A percentile compares a stretch with the other conserved stretches of the same genome.
These are phyloP conservation scores for Drosophila bocqueti DNA, from an alignment of 1,140 invertebrate genomes.

Conservation along the genomic window DNA sequence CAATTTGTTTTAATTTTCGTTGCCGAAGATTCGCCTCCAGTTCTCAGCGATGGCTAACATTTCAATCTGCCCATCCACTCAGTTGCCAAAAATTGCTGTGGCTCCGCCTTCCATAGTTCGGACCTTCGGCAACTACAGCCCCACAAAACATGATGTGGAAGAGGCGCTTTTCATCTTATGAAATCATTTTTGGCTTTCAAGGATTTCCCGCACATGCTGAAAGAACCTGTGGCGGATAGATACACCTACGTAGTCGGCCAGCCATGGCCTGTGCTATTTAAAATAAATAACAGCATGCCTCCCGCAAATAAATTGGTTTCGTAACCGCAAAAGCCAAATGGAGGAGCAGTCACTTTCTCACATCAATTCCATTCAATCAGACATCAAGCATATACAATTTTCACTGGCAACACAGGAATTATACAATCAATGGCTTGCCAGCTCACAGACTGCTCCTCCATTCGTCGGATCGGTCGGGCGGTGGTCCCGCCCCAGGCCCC, in stretches of 20 bases:
- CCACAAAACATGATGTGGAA: constrained; percentile 54
- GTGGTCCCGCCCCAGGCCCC: background rate
- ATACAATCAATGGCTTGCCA: constrained; percentile 75
- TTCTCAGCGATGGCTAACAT: constrained; percentile 23
- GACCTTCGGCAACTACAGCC: background rate
- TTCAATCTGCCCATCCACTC: constrained; percentile 55
- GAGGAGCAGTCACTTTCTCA: constrained; percentile 58
- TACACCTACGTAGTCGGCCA: constrained; percentile 26
- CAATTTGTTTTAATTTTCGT: constrained; percentile 59
- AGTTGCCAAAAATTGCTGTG: constrained; percentile 60
- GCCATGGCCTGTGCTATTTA: constrained; percentile 66
- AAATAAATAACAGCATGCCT: constrained; percentile 75
- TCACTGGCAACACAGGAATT: constrained; percentile 77
- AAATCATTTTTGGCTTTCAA: constrained; percentile 73
- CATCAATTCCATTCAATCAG: constrained; percentile 83
- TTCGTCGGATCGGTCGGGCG: constrained; percentile 2
- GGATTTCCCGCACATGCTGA: constrained; percentile 45
- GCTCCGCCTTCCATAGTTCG: constrained; percentile 12
- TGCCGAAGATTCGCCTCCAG: constrained; percentile 14
- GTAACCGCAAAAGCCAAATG: constrained; percentile 81
- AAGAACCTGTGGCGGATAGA: constrained; percentile 17
- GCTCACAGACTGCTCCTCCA: constrained; percentile 14
- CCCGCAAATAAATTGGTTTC: constrained; percentile 84
- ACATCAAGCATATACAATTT: constrained; percentile 82
- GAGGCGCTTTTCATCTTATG: constrained; percentile 76